These are phyloP conservation scores for Pocillopora grandis DNA, from an alignment of 92 coral and sea anemone species.

Conservation along the genomic window DNA sequence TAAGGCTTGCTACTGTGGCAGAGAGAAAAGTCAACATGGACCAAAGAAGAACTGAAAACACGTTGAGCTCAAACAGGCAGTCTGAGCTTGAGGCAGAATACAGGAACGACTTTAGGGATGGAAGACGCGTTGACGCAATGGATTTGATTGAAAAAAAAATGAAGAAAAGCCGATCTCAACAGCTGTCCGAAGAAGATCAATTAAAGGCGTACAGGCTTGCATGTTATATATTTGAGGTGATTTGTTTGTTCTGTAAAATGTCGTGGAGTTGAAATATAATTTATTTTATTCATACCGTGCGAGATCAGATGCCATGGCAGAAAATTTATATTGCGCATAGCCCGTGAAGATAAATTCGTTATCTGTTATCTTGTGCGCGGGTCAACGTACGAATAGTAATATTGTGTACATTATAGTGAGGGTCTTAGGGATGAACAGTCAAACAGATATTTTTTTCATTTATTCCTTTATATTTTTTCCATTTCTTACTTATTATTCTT, in stretches of 20 bases:
- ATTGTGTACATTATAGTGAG: too few relatives aligned
- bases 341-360: too few relatives aligned
- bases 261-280: too few relatives aligned
- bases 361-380: too few relatives aligned
- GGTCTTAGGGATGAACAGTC: too few relatives aligned
- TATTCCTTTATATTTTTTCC: not conserved
- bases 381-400: too few relatives aligned
- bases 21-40: constrained; percentile 11
- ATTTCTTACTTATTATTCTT: not conserved
- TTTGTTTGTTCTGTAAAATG: too few relatives aligned
- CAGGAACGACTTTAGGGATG: constrained; percentile 3
- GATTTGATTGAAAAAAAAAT: not conserved
- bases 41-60: constrained; percentile 24
- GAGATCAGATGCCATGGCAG: too few relatives aligned
- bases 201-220: constrained; percentile 13
- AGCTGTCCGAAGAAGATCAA: not conserved
- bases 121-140: constrained; percentile 10
- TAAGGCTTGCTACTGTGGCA: constrained; percentile 18
- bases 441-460: too few relatives aligned
- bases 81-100: constrained; percentile 18
- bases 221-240: constrained; percentile 23
- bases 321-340: too few relatives aligned
- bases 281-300: too few relatives aligned
- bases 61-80: constrained; percentile 14
- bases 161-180: not conserved